Evolutionary conservation across 2,113 vertebrate species (phyloP).

Genomic region (Erinaceus europaeus): DNA sequence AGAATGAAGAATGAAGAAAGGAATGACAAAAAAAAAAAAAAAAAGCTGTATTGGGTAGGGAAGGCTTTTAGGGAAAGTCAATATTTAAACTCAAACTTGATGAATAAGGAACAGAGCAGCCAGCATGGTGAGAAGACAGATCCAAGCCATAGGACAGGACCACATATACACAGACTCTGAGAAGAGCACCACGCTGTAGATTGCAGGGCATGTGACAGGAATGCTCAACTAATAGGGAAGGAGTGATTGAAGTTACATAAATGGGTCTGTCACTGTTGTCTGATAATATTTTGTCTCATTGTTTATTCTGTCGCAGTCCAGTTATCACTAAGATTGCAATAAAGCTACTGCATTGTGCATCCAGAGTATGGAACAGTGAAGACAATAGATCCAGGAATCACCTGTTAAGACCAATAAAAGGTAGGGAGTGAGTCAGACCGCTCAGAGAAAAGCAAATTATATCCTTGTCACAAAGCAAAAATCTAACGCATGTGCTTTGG

Average conservation of each 20-base stretch:
- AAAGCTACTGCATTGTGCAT: neutral
- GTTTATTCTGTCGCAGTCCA: neutral
- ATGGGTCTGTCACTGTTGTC: neutral
- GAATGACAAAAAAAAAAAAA: neutral
- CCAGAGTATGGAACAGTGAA: neutral
- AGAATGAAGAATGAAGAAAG: neutral
- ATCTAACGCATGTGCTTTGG: neutral
- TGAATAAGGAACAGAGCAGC: neutral
- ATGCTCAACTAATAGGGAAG: neutral
- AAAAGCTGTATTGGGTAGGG: neutral
- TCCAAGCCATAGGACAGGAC: neutral
- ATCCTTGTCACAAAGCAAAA: neutral
- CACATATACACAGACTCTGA: neutral
- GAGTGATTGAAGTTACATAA: neutral
- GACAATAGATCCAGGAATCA: neutral
- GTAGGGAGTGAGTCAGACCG: neutral
- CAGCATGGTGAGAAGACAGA: neutral
- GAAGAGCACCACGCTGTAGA: neutral
- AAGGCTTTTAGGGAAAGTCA: neutral
- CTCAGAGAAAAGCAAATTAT: neutral
- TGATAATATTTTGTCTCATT: neutral
- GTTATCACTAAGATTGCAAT: neutral
- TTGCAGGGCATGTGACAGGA: neutral
- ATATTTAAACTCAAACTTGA: neutral
- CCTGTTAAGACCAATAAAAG: neutral